Evolutionary conservation across 2,888 invertebrate species (phyloP), one percentile per base, ranked within the genome.

Genomic region (Anaspis maculata): DNA sequence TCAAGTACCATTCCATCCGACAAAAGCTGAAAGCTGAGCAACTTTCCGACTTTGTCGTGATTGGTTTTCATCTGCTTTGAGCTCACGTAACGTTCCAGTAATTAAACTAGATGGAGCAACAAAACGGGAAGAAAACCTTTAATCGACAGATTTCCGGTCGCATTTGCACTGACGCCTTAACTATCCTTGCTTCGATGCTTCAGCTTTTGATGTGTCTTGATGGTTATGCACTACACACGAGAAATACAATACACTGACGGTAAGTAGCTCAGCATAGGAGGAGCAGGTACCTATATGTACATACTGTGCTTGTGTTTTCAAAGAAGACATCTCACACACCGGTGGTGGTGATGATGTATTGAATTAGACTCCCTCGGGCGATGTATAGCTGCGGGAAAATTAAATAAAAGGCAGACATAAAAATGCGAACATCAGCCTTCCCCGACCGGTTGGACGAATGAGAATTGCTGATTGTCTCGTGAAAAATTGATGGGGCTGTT

Each of bases 401-500:
- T 37, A 37, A 44, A 44, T 42, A 42, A 31, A 36, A n/a, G 40
- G 24, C n/a, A 10, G 21, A 39, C 44, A 44, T 44, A 51, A n/a
- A 51, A 41, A 41, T 38, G 34, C 37, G 35, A 30, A 37, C 25
- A 35, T n/a, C n/a, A n/a, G n/a, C n/a, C n/a, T n/a, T n/a, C n/a
- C n/a, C n/a, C n/a, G n/a, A n/a, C n/a, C n/a, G n/a, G n/a, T n/a
- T n/a, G n/a, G 41, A 41, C 42, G 45, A 44, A 47, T 48, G 49
- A 44, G 45, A 41, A 51, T 48, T 44, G 45, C 39, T 44, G 49
- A 51, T 51, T 50, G 48, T 45, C 49, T 49, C 45, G 43, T 52
- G 51, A 54, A 55, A 53, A 50, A 55, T 53, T 55, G 52, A 55
- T 55, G 42, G 48, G 46, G 46, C 42, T 49, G 53, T 55, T 52